A percentile compares a stretch with the other conserved stretches of the same genome.
These are phyloP conservation scores for Xenentodon cancila DNA, from an alignment of 2,797 vertebrate genomes.

Conservation along the genomic window DNA sequence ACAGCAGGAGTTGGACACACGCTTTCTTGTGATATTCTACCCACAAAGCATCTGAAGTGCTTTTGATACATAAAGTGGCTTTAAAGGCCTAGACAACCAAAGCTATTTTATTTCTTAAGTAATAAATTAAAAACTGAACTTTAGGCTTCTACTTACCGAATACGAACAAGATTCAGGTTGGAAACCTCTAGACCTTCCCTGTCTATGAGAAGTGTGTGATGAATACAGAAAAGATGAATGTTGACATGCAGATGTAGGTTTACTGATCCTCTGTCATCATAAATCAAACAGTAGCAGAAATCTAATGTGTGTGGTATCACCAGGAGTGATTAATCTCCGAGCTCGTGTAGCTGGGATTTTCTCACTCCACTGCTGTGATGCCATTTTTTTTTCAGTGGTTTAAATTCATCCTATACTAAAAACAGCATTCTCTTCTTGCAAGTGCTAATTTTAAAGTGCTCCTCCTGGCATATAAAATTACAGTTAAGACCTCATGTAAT, in stretches of 20 bases:
- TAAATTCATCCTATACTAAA: slow-evolving; percentile 20
- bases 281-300: background rate
- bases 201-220: too few species aligned
- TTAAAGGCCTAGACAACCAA: too few species aligned
- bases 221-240: background rate
- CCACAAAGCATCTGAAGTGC: too few species aligned
- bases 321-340: background rate
- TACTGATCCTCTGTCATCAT: background rate
- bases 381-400: background rate
- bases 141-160: background rate
- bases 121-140: too few species aligned
- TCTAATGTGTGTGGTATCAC: background rate
- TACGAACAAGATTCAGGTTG: background rate
- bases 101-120: too few species aligned
- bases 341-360: background rate
- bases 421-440: slow-evolving; percentile 8
- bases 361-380: background rate
- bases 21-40: too few species aligned
- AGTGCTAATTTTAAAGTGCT: slow-evolving; percentile 42
- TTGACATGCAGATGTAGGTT: background rate
- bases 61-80: too few species aligned
- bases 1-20: too few species aligned
- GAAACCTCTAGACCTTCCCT: background rate
- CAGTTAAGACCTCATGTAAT: slow-evolving; percentile 16
- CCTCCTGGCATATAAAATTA: slow-evolving; percentile 29